These are phyloP conservation scores for Synodontis membranacea DNA, from an alignment of 2,113 vertebrate genomes.

Conservation along the genomic window DNA sequence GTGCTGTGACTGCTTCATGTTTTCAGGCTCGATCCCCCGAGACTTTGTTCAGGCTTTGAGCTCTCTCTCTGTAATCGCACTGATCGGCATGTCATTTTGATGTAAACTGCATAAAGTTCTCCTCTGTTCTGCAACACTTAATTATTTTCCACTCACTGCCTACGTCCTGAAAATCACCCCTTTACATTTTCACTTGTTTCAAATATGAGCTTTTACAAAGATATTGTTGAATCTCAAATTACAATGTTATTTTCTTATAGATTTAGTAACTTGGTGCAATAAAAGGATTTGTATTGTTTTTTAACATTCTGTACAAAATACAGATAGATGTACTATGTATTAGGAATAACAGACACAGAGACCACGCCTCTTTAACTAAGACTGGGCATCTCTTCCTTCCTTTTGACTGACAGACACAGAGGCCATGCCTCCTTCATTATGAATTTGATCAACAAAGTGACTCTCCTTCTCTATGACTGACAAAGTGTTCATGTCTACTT, in stretches of 20 bases:
- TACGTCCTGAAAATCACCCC: background rate
- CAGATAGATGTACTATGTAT: background rate
- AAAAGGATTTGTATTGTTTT: background rate
- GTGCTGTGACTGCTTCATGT: background rate
- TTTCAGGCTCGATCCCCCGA: background rate
- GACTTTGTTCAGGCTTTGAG: background rate
- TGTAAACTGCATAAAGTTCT: background rate
- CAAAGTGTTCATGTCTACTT: too few relatives aligned
- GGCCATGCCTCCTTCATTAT: background rate
- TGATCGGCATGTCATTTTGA: constrained; percentile 12
- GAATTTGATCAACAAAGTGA: too few relatives aligned
- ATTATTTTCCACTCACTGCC: background rate
- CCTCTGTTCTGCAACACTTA: background rate
- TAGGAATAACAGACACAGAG: background rate
- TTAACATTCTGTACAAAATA: background rate
- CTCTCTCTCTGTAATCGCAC: constrained; percentile 12
- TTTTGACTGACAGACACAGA: too few relatives aligned
- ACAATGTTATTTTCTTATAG: background rate
- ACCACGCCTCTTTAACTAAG: too few relatives aligned
- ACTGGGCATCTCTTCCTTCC: too few relatives aligned
- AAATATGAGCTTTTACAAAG: background rate
- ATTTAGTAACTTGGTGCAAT: background rate
- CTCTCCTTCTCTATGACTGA: too few relatives aligned
- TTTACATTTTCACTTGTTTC: background rate
- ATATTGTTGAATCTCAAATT: background rate